Conservation (phyloP, 2,888 invertebrate species). For the Eupithecia dodoneata region DNA sequence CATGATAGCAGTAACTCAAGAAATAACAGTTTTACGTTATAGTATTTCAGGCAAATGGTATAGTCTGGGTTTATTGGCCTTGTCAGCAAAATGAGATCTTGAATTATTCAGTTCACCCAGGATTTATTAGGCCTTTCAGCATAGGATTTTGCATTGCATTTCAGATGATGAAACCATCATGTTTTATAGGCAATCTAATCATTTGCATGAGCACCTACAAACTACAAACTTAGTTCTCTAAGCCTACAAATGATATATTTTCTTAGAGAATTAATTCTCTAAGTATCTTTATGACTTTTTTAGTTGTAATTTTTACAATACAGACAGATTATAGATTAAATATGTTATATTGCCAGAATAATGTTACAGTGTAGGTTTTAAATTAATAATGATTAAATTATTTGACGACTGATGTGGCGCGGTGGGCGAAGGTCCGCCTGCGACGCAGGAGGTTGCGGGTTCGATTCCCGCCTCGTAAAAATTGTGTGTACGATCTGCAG, state of each 20-base stretch:
- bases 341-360: too few relatives aligned
- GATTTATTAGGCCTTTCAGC: constrained; percentile 24
- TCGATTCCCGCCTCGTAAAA: too few relatives aligned
- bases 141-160: constrained; percentile 13
- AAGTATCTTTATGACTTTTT: too few relatives aligned
- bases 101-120: constrained; percentile 32
- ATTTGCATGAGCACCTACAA: not conserved
- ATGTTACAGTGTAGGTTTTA: too few relatives aligned
- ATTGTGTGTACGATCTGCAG: too few relatives aligned
- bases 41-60: constrained; percentile 22
- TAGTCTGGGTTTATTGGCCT: constrained; percentile 25
- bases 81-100: constrained; percentile 32
- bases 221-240: too few relatives aligned
- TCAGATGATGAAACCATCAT: constrained; percentile 13
- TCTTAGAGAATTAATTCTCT: too few relatives aligned
- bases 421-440: too few relatives aligned
- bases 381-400: too few relatives aligned
- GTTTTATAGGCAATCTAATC: not conserved
- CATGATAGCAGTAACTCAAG: constrained; percentile 21
- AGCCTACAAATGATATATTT: too few relatives aligned
- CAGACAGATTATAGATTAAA: not conserved
- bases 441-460: too few relatives aligned
- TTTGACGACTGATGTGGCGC: too few relatives aligned
- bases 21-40: constrained; percentile 23
- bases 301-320: not conserved